Evolutionary conservation across 2,797 vertebrate genomes (phyloP), one percentile per base, ranked within the genome.

Genomic region (Melanotaenia boesemani): DNA sequence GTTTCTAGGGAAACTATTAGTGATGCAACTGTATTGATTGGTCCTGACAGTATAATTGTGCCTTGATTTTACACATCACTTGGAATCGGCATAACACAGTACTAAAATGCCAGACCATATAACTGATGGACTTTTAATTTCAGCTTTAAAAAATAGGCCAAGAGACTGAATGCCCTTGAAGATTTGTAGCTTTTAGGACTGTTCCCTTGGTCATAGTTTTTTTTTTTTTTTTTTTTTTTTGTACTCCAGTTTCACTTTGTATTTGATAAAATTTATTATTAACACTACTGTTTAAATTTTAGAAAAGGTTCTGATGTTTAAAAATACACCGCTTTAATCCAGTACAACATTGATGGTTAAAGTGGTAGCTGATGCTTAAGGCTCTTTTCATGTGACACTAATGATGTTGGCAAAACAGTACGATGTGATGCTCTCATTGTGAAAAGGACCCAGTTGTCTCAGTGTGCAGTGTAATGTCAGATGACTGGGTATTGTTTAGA

Each of bases 401-500:
- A 54, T 24, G 41, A 24, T 22, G 22, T 26, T 54, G 22, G 24
- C 52, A 54, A 54, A 54, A 26, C 12, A 22, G 52, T 15, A 6
- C 5, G 13, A 55, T 28, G 24, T 28, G 52, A 55, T 6, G 24
- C 24, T 28, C 26, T 28, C 24, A 28, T 2, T 24, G 48, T n/a
- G 10, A 52, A 22, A 22, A n/a, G 22, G 24, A 32, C 44, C 32
- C 8, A 56, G n/a, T 26, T 46, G n/a, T 26, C 20, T 63, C 20
- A 56, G 46, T 57, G 16, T 66, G 8, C n/a, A 37, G 46, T 16
- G 24, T 72, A n/a, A 56, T 10, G 16, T 65, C 4, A 52, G 8
- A 64, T 18, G 48, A 46, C 9, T 28, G 20, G 30, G 36, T 44
- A 26, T 54, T 70, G n/a, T 69, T 74, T 64, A 37, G 12, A 46